Conservation (phyloP, 2,113 vertebrate genomes). For the Struthidea cinerea region DNA sequence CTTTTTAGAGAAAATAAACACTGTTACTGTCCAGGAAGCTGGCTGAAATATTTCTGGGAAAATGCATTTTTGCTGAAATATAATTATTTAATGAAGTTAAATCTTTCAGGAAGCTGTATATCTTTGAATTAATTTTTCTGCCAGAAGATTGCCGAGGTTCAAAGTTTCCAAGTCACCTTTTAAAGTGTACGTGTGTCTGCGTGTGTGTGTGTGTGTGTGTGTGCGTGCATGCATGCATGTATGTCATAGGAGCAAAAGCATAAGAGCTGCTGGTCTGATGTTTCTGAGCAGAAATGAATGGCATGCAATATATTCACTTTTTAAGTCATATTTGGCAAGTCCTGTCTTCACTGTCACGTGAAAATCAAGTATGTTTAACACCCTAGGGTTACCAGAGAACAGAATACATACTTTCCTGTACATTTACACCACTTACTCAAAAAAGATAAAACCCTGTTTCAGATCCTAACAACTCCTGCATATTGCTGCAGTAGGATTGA, state of each 20-base stretch:
- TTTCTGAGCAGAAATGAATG: neutral
- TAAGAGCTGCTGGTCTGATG: neutral
- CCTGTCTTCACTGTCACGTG: neutral
- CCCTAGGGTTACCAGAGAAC: neutral
- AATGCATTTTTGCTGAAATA: neutral
- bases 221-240: neutral
- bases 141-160: neutral
- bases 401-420: neutral
- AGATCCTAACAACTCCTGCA: neutral
- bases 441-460: neutral
- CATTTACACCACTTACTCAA: neutral
- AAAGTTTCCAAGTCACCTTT: neutral
- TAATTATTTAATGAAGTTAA: neutral
- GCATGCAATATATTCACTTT: neutral
- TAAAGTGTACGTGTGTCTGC: neutral
- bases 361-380: neutral
- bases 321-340: neutral
- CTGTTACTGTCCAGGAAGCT: neutral
- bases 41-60: neutral
- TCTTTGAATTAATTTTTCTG: neutral
- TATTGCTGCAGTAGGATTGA: neutral
- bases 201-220: neutral
- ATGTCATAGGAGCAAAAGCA: neutral
- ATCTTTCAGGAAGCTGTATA: neutral
- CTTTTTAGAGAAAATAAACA: neutral